These are phyloP conservation scores for Littorina saxatilis DNA, from an alignment of 1,140 invertebrate species.

Conservation along the genomic window DNA sequence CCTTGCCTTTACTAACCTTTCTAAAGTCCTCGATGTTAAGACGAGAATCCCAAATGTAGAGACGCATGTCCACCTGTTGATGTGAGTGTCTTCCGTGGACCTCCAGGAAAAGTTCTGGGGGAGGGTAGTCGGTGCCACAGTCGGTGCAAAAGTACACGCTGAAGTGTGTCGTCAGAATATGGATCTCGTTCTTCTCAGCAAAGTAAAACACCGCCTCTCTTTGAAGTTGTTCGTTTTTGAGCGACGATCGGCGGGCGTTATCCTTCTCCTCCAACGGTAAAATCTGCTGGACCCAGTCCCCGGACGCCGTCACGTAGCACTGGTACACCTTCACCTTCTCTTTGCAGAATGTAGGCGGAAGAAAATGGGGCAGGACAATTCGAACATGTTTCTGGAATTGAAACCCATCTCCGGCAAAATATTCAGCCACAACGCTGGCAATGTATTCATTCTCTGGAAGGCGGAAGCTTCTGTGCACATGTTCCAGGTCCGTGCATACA, in stretches of 20 bases:
- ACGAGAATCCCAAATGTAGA: not conserved
- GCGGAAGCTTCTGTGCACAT: not conserved
- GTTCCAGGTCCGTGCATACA: not conserved
- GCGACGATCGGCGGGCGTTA: not conserved
- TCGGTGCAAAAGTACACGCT: conserved; percentile 21
- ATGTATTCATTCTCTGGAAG: conserved; percentile 23
- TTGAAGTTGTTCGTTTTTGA: too few species aligned
- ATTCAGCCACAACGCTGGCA: not conserved
- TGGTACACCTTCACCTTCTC: not conserved
- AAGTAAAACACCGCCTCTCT: not conserved
- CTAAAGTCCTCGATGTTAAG: not conserved
- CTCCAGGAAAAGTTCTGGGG: not conserved
- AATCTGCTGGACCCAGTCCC: not conserved
- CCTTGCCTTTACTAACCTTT: not conserved
- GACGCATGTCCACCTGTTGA: not conserved
- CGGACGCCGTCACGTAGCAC: not conserved
- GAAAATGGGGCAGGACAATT: conserved; percentile 11
- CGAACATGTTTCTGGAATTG: not conserved
- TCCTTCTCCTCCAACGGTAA: not conserved
- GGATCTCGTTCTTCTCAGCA: not conserved
- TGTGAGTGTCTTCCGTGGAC: not conserved
- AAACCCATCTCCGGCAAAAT: not conserved
- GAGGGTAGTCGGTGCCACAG: not conserved
- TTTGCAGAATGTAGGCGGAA: not conserved
- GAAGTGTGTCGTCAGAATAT: conserved; percentile 4